Base-by-base conservation (phyloP, 2,888 invertebrate species). In the Eudemis profundana region DNA sequence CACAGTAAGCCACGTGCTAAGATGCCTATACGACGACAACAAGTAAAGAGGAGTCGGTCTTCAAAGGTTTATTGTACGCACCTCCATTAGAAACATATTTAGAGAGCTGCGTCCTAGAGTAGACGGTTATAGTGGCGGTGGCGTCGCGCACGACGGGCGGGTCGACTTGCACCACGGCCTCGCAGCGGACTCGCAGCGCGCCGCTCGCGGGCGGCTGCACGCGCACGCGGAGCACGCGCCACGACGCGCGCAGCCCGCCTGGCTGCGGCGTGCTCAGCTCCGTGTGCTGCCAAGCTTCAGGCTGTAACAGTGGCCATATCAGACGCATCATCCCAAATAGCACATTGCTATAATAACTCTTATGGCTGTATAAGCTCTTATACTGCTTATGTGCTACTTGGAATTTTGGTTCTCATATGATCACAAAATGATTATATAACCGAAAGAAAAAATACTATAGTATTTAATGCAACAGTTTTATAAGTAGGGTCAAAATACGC, bases 1-100 rank as follows among this genome's bases (percentile, higher is more conserved):
- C 86, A 84, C 67, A 92, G 74, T n/a, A n/a, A n/a, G n/a, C n/a
- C n/a, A n/a, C n/a, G n/a, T n/a, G n/a, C n/a, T n/a, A n/a, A n/a
- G n/a, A n/a, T n/a, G n/a, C n/a, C n/a, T n/a, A n/a, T 23, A 23
- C 23, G 23, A 33, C 33, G 0, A 33, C 8, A 10, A 33, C 8
- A 33, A 2, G 33, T 33, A 8, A 33, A 33, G 7, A 8, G 8
- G 8, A 33, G 27, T 27, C 4, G 27, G 27, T 27, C 14, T 14
- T 36, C 46, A 38, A 19, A 17, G 8, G 7, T 27, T 27, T 27
- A 33, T 33, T 33, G 33, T 33, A 72, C 79, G 76, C 70, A 89
- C 89, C 88, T 78, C 75, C 82, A 78, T 80, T 86, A 66, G 91
- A 84, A 53, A 91, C 89, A 69, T 86, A 92, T 83, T 91, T 92